Evolutionary conservation across 2,797 vertebrate genomes (phyloP).

Genomic region (Erpetoichthys calabaricus): DNA sequence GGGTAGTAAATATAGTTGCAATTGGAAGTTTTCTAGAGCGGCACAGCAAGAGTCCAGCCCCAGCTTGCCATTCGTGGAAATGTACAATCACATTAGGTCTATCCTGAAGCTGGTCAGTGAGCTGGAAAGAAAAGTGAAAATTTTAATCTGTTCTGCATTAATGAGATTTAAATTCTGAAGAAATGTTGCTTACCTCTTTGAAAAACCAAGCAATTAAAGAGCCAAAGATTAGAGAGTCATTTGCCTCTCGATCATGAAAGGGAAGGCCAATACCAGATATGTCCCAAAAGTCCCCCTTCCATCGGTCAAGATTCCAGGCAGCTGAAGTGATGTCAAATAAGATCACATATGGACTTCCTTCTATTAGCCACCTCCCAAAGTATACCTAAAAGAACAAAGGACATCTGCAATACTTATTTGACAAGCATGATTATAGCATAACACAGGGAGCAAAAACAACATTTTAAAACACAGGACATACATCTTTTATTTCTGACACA

Average conservation of each 20-base stretch:
- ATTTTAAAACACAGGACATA: no score
- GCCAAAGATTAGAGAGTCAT: slow-evolving; percentile 77
- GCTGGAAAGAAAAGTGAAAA: slow-evolving; percentile 35
- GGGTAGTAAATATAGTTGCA: slow-evolving; percentile 85
- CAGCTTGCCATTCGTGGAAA: slow-evolving; percentile 93
- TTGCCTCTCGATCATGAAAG: slow-evolving; percentile 73
- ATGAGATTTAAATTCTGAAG: background rate
- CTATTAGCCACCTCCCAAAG: slow-evolving; percentile 88
- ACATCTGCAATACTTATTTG: background rate
- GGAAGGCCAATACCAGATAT: slow-evolving; percentile 72
- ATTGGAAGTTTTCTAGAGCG: slow-evolving; percentile 69
- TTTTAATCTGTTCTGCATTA: no score
- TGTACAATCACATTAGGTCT: slow-evolving; percentile 65
- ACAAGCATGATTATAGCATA: no score
- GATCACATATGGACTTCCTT: slow-evolving; percentile 81
- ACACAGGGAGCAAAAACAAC: background rate
- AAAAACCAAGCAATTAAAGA: slow-evolving; percentile 85
- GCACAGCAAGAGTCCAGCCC: slow-evolving; percentile 68
- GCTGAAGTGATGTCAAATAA: slow-evolving; percentile 77
- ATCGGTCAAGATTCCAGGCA: slow-evolving; percentile 80
- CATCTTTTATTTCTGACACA: no score
- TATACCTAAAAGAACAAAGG: slow-evolving; percentile 47
- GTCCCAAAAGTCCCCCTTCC: slow-evolving; percentile 89
- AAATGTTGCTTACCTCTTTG: slow-evolving; percentile 62
- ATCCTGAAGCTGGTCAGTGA: slow-evolving; percentile 60